phyloP scores from a whole-genome alignment of 2,797 vertebrate species.

The Malurus splendens region DNA sequence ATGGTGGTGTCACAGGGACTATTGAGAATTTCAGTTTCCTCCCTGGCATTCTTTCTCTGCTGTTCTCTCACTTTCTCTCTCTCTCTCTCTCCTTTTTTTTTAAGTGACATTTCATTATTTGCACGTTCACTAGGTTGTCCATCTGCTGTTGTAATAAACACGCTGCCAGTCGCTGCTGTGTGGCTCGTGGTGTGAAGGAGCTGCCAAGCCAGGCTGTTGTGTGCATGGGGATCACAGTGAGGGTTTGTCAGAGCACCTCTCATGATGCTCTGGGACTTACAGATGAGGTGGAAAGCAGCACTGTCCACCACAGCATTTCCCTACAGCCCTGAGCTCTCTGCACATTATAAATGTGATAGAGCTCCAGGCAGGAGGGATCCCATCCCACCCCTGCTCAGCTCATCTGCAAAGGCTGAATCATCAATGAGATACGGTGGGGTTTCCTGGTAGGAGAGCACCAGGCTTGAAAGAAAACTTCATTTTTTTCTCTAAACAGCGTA shows the following conservation, averaged over 20 bases:
- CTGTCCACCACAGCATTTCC: background rate
- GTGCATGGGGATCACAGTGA: background rate
- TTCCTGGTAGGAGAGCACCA: background rate
- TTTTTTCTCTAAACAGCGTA: background rate
- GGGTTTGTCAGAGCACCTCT: background rate
- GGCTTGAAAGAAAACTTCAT: background rate
- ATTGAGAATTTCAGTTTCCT: background rate
- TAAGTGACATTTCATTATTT: slow-evolving; percentile 22
- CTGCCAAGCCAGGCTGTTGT: background rate
- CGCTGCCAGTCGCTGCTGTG: background rate
- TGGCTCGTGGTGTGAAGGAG: background rate
- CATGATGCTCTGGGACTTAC: background rate
- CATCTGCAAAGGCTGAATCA: slow-evolving; percentile 17
- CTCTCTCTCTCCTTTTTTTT: background rate
- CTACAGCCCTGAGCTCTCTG: background rate
- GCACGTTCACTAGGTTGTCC: slow-evolving; percentile 6
- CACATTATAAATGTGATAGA: fast-evolving
- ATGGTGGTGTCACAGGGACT: background rate
- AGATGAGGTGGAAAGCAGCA: background rate
- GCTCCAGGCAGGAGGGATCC: background rate
- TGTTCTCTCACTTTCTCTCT: background rate
- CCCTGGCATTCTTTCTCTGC: background rate
- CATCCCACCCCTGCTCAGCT: background rate
- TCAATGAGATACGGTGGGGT: background rate
- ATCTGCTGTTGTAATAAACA: slow-evolving; percentile 38